These are phyloP conservation scores for Bradynema listronoti DNA, from an alignment of 1,140 invertebrate species.

Conservation along the genomic window DNA sequence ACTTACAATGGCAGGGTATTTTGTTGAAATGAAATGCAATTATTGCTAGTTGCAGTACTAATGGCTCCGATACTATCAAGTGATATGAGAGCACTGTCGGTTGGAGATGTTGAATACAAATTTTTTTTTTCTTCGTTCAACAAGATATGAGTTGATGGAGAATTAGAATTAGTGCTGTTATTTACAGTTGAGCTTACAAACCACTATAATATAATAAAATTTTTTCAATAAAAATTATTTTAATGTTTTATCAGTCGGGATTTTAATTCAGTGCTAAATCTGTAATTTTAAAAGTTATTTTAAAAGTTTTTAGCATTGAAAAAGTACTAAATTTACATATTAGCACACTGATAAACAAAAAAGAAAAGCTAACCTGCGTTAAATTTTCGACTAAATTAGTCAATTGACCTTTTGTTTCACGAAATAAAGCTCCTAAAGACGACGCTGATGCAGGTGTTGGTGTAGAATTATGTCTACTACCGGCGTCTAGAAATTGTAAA, in stretches of 20 bases:
- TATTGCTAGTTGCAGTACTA: too few species aligned
- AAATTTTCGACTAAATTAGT: conserved; percentile 34
- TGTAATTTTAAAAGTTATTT: conserved; percentile 7
- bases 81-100: too few species aligned
- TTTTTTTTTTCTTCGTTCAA: too few species aligned
- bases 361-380: conserved; percentile 24
- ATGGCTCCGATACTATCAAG: too few species aligned
- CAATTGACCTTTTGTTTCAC: conserved; percentile 33
- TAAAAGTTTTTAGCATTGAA: conserved; percentile 1
- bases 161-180: too few species aligned
- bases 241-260: not conserved
- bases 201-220: not conserved
- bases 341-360: not conserved
- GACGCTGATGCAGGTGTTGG: conserved; percentile 6
- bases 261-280: not conserved
- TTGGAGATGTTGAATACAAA: too few species aligned
- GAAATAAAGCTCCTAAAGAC: conserved; percentile 29
- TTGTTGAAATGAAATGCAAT: too few species aligned
- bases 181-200: not conserved
- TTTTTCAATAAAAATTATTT: conserved; percentile 15
- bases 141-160: too few species aligned
- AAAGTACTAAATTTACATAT: not conserved
- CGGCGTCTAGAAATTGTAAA: too few species aligned
- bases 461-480: not conserved
- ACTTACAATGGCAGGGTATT: too few species aligned